Evolutionary conservation across 2,797 vertebrate genomes (phyloP), one percentile per base, ranked within the genome.

Genomic region (Prionace glauca): DNA sequence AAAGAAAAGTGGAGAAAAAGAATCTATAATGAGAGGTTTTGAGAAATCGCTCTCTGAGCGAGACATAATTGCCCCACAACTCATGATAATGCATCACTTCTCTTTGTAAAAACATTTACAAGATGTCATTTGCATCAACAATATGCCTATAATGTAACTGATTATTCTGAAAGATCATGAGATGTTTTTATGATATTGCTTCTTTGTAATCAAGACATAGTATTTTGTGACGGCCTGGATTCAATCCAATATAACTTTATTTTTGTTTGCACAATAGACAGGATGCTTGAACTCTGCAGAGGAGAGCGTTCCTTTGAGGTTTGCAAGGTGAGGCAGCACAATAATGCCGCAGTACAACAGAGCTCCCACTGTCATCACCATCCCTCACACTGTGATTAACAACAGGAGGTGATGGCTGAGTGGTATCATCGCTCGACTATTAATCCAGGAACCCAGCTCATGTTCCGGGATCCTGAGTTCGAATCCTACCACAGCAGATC

Each of bases 51-150:
- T 50, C 69, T 56, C 69, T 77, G 41, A 95, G 69, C 71, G 16
- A n/a, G 71, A 20, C 45, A 16, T 45, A 74, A 72, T 95, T 77
- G 45, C 93, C 56, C 41, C 29, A 74, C 65, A 67, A 67, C 65
- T 92, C 90, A 41, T 24, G n/a, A 67, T 77, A 74, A 74, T 50
- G 71, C 93, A 95, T 95, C 67, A 77, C 16, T 95, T 74, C 93
- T 95, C 3, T 95, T 74, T 56, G 71, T n/a, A 45, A 74, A 95
- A 74, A 45, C 93, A 72, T 77, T 95, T 74, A 95, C 69, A 50
- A 94, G 41, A 56, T 74, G 93, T 94, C 69, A 74, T 94, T 94
- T 94, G 26, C 93, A 72, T 95, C 71, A 95, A 74, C 93, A 95
- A 74, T 94, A 32, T 32, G 93, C 71, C 69, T 56, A 50, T 94